Base-by-base conservation (phyloP, 2,888 invertebrate species). In the Melangyna quadrimaculata region DNA sequence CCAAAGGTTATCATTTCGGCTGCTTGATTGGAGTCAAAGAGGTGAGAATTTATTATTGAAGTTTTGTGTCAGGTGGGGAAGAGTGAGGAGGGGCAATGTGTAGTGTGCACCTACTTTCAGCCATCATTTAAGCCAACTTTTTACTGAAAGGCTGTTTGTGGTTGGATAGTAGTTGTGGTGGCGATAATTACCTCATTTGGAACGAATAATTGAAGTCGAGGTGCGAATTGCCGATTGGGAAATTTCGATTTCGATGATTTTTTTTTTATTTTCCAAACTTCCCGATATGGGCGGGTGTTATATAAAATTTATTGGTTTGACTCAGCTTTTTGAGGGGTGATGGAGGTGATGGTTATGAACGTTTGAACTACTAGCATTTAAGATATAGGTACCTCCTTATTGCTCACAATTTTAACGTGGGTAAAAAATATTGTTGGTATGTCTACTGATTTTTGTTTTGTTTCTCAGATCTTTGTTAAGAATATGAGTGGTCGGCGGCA, bases 111-210 rank as follows among this genome's bases (percentile, higher is more conserved):
- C 22, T 59, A 67, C 35, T 48, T 55, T 55, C 19, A 35, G 57
- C 17, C 40, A 51, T 45, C 40, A 51, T 29, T 27, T 65, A 45
- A 71, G 24, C 51, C 61, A 53, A 32, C 65, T 40, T 48, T 71
- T 32, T 48, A 65, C 27, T 22, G 19, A 63, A 40, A 65, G 48
- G 48, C 63, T 35, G n/a, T n/a, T 37, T 69, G 43, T 48, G 22
- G 19, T n/a, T n/a, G 63, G 17, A 8, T 57, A 57, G n/a, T 37
- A 10, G 40, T 65, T 48, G 61, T 55, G 78, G 24, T 72, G 70
- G 84, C 77, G 86, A 86, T 86, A 86, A 86, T 86, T 86, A 86
- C 86, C 86, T 86, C 86, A 86, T 81, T 86, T 86, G 86, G 86
- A 81, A 81, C 81, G 73, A 57, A 77, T 86, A 86, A 86, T 86